Conservation (phyloP, 2,888 invertebrate species). For the Danaus chrysippus region DNA sequence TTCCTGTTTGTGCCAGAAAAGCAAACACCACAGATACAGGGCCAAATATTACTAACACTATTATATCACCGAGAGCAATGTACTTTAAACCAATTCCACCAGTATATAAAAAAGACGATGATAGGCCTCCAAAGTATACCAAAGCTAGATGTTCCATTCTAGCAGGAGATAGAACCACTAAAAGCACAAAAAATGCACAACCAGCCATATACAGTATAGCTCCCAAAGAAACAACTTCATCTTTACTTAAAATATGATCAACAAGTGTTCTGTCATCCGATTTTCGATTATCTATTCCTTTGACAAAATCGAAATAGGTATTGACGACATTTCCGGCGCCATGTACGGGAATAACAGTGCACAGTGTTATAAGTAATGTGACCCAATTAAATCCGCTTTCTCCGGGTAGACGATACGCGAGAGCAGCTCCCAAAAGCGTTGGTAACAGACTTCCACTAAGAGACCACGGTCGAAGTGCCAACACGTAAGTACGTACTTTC, state of each 20-base stretch:
- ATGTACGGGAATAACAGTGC: constrained; percentile 94
- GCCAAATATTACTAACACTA: constrained; percentile 95
- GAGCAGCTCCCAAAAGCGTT: constrained; percentile 91
- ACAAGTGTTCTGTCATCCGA: constrained; percentile 96
- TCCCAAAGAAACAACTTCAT: constrained; percentile 91
- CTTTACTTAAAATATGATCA: constrained; percentile 88
- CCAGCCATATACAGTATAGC: constrained; percentile 93
- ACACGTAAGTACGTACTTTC: constrained; percentile 92
- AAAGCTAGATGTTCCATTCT: constrained; percentile 96
- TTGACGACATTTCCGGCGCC: constrained; percentile 98
- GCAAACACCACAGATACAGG: constrained; percentile 96
- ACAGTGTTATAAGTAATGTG: constrained; percentile 88
- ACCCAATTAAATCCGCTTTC: constrained; percentile 87
- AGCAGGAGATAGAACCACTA: constrained; percentile 90
- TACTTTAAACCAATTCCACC: constrained; percentile 98
- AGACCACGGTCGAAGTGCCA: constrained; percentile 96
- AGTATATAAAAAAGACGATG: constrained; percentile 97
- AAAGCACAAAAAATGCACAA: constrained; percentile 88
- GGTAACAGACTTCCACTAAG: constrained; percentile 94
- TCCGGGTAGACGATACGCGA: constrained; percentile 91
- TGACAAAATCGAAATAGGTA: constrained; percentile 96
- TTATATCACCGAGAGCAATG: constrained; percentile 95
- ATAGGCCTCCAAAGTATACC: constrained; percentile 96
- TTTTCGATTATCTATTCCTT: constrained; percentile 95
- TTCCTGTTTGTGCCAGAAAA: constrained; percentile 94